Evolutionary conservation across 2,888 invertebrate genomes (phyloP).

Genomic region (Agrochola lychnidis): DNA sequence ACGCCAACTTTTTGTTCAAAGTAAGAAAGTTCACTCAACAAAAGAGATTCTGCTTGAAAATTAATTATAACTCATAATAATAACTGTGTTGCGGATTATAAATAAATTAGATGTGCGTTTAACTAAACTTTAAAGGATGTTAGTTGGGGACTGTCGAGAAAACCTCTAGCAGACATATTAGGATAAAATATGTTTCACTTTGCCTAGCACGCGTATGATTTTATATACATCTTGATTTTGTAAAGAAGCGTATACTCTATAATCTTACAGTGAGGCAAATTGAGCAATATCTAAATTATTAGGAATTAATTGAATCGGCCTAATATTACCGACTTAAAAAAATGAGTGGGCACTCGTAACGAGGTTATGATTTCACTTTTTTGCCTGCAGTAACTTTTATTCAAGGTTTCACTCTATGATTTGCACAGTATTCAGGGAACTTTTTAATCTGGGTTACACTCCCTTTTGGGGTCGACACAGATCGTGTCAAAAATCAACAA

Average conservation of each 20-base stretch:
- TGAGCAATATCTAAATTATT: slow-evolving; percentile 39
- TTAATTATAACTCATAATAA: slow-evolving; percentile 16
- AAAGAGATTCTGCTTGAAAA: slow-evolving; percentile 22
- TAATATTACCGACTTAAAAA: neutral
- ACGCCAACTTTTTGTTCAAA: neutral
- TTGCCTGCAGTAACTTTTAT: neutral
- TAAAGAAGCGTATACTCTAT: slow-evolving; percentile 47
- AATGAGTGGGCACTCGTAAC: neutral
- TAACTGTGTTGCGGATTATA: slow-evolving; percentile 10
- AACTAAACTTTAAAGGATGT: slow-evolving; percentile 21
- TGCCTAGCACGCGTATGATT: slow-evolving; percentile 58
- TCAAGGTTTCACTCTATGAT: neutral
- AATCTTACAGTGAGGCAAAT: slow-evolving; percentile 42
- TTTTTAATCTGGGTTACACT: neutral
- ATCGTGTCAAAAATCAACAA: neutral
- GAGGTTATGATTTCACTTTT: neutral
- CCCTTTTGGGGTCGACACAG: neutral
- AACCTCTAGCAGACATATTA: slow-evolving; percentile 71
- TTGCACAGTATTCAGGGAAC: neutral
- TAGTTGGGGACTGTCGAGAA: slow-evolving; percentile 57
- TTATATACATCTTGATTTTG: slow-evolving; percentile 38
- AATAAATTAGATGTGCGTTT: slow-evolving; percentile 43
- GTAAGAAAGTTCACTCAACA: slow-evolving; percentile 23
- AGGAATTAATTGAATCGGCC: neutral
- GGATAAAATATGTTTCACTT: slow-evolving; percentile 68